Base-by-base conservation (phyloP, 2,888 invertebrate genomes). In the Julus scanicus region DNA sequence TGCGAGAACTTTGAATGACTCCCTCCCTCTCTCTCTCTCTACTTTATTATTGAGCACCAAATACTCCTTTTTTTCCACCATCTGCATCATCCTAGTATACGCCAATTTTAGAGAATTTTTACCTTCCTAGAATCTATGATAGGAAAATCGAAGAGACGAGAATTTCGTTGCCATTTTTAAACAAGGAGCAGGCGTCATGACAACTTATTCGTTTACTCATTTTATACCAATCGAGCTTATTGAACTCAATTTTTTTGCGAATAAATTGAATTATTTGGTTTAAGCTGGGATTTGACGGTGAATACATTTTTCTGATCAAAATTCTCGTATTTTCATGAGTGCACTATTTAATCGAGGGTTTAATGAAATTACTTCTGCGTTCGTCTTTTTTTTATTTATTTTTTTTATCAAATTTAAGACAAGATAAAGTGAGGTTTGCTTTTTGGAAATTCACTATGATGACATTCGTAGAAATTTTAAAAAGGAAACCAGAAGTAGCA, bases 31-130 rank as follows among this genome's bases (percentile, higher is more conserved):
- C 29, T 29, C 29, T 29, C 29, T 84, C 63, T 84, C 84, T 84
- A 20, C 44, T 84, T 84, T 84, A 84, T 84, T 48, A 84, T 84
- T 40, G 84, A 40, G 84, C 20, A 71, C 29, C 71, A 29, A 71
- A 29, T 29, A 71, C 71, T 6, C 29, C 29, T 63, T 63, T 63
- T 63, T 5, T 20, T 29, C 29, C 71, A 1, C 11, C 9, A 4
- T 71, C 29, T 11, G 8, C 20, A 63, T n/a, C 20, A 20, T 71
- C 29, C 71, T 11, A 11, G 1, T 71, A 29, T 71, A 29, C n/a
- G n/a, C 71, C 11, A 71, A 71, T 29, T 71, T 71, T 29, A 1
- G 2, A 71, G 71, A 29, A 71, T 71, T 71, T 71, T 8, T 29
- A 9, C 29, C 29, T 29, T 3, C 20, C 20, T 29, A 29, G 8